Conservation (phyloP, 2,797 vertebrate genomes). For the Cirrhinus molitorella region DNA sequence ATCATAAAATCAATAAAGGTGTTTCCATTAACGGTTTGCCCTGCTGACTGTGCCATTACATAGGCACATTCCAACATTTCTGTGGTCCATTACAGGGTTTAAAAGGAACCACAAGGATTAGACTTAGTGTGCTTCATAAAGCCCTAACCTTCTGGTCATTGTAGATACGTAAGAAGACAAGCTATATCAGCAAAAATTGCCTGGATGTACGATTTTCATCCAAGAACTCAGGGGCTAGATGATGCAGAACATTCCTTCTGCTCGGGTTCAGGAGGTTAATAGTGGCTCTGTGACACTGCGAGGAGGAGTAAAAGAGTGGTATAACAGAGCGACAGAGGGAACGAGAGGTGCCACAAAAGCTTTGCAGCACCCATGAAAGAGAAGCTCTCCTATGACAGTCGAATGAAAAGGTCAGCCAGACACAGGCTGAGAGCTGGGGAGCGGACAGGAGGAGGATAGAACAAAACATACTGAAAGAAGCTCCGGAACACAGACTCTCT, state of each 20-base stretch:
- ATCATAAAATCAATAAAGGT: background rate
- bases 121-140: background rate
- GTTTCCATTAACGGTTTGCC: background rate
- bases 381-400: background rate
- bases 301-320: slow-evolving; percentile 13
- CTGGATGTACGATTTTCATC: background rate
- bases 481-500: slow-evolving; percentile 6
- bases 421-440: slow-evolving; percentile 7
- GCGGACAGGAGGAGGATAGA: slow-evolving; percentile 12
- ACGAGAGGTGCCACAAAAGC: slow-evolving; percentile 16
- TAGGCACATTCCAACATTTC: background rate
- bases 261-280: slow-evolving; percentile 19
- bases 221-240: background rate
- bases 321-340: background rate
- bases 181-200: background rate
- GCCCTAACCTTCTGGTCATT: background rate
- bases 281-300: background rate
- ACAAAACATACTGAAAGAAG: slow-evolving; percentile 24
- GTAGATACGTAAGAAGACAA: background rate
- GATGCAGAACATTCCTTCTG: background rate
- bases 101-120: background rate
- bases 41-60: background rate
- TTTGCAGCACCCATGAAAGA: slow-evolving; percentile 20
- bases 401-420: slow-evolving; percentile 28
- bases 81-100: background rate